phyloP scores from a whole-genome alignment of 2,888 invertebrate species.

The Baronia brevicornis region DNA sequence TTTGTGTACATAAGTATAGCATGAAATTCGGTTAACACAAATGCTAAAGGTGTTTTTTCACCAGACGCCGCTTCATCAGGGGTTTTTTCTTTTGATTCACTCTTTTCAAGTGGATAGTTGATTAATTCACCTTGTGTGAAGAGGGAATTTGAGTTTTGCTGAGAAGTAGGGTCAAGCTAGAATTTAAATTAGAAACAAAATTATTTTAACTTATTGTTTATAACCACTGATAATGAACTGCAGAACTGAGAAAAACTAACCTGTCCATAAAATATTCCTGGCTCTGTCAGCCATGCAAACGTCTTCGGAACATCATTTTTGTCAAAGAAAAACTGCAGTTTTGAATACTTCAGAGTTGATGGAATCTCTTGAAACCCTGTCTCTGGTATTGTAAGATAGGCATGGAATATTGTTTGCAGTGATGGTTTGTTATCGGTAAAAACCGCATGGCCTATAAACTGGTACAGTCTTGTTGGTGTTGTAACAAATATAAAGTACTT shows the following conservation, averaged over 20 bases:
- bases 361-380: constrained; percentile 82
- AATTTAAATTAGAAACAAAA: constrained; percentile 21
- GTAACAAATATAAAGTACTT: constrained; percentile 90
- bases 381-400: constrained; percentile 84
- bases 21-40: constrained; percentile 94
- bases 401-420: constrained; percentile 85
- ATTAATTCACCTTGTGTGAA: constrained; percentile 63
- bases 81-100: constrained; percentile 49
- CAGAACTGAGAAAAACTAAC: constrained; percentile 52
- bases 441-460: constrained; percentile 87
- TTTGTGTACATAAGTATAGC: constrained; percentile 88
- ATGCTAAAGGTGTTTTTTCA: constrained; percentile 78
- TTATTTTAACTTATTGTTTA: background rate
- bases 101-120: constrained; percentile 44
- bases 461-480: constrained; percentile 89
- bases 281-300: constrained; percentile 92
- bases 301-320: constrained; percentile 81
- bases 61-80: constrained; percentile 44
- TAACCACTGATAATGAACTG: background rate
- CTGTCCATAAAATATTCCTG: constrained; percentile 87
- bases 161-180: constrained; percentile 67
- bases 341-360: constrained; percentile 84
- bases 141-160: constrained; percentile 64
- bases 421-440: constrained; percentile 85
- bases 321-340: constrained; percentile 85